These are phyloP conservation scores for Bombylius major DNA, from an alignment of 2,888 invertebrate genomes.

Conservation along the genomic window DNA sequence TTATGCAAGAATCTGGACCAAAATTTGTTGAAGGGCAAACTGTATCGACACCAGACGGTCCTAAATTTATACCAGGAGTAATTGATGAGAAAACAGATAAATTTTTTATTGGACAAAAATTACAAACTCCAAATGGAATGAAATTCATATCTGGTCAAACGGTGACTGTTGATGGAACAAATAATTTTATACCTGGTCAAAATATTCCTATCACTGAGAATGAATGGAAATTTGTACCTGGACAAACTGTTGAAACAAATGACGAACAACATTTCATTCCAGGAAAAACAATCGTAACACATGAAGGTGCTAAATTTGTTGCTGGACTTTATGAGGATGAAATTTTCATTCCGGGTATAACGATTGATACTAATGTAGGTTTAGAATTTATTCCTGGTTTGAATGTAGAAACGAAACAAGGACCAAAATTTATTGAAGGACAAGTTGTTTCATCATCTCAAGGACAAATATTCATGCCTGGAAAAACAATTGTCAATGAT, in stretches of 20 bases:
- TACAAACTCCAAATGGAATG: conserved; percentile 40
- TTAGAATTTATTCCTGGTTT: conserved; percentile 51
- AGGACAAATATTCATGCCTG: conserved; percentile 51
- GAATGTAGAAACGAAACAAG: conserved; percentile 56
- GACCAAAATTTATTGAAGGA: conserved; percentile 66
- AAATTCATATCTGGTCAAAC: conserved; percentile 51
- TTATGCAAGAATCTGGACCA: conserved; percentile 43
- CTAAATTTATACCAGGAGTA: conserved; percentile 50
- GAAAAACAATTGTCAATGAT: conserved; percentile 40
- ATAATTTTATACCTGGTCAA: conserved; percentile 52
- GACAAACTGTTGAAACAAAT: conserved; percentile 43
- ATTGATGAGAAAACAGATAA: conserved; percentile 38
- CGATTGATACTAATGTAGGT: conserved; percentile 44
- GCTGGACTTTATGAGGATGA: conserved; percentile 48
- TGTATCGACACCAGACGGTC: conserved; percentile 46
- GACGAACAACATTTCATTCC: conserved; percentile 46
- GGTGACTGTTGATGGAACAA: conserved; percentile 45
- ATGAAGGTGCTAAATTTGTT: conserved; percentile 49
- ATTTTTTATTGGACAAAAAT: conserved; percentile 50
- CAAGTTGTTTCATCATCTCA: conserved; percentile 58
- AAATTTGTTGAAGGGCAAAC: conserved; percentile 52
- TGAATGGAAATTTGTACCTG: conserved; percentile 51
- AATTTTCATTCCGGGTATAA: conserved; percentile 49
- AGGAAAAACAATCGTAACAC: conserved; percentile 49
- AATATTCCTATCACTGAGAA: conserved; percentile 39